Conservation (phyloP, 35 echinoderm and acorn worm genomes). For the Ophiothrix spiculata region DNA sequence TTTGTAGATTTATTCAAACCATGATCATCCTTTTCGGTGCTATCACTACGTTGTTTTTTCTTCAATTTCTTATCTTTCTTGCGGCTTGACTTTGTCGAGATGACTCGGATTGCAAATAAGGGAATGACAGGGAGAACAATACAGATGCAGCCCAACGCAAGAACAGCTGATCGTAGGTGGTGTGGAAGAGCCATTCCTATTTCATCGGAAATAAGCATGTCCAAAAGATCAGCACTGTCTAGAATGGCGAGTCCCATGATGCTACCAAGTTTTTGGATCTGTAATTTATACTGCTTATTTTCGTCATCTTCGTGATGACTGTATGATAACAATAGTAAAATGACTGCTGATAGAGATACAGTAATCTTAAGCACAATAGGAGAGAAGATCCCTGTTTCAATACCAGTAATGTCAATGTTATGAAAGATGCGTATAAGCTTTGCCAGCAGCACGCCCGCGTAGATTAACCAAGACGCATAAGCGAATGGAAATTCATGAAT, state of each 20-base stretch:
- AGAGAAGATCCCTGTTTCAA: conserved; percentile 46
- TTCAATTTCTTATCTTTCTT: conserved; percentile 13
- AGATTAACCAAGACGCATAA: conserved; percentile 77
- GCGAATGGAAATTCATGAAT: conserved; percentile 63
- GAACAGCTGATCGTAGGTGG: conserved; percentile 39
- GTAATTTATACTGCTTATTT: conserved; percentile 54
- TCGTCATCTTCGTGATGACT: conserved; percentile 79
- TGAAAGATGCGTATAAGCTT: conserved; percentile 64
- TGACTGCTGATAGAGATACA: conserved; percentile 61
- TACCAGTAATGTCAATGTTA: conserved; percentile 30
- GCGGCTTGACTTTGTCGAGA: conserved; percentile 24
- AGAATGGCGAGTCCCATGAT: conserved; percentile 64
- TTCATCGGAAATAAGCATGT: conserved; percentile 45
- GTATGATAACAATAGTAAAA: conserved; percentile 63
- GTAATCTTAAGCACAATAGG: conserved; percentile 71
- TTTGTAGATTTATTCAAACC: neutral
- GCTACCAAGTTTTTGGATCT: conserved; percentile 65
- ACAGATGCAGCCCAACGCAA: conserved; percentile 76
- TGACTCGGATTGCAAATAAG: conserved; percentile 58
- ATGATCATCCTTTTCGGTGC: neutral
- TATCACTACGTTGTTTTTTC: conserved; percentile 10
- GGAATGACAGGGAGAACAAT: conserved; percentile 67
- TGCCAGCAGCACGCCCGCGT: conserved; percentile 62
- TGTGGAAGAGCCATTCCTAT: conserved; percentile 6
- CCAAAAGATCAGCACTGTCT: conserved; percentile 70